Base-by-base conservation (phyloP, 2,888 invertebrate species). In the Galeruca laticollis region DNA sequence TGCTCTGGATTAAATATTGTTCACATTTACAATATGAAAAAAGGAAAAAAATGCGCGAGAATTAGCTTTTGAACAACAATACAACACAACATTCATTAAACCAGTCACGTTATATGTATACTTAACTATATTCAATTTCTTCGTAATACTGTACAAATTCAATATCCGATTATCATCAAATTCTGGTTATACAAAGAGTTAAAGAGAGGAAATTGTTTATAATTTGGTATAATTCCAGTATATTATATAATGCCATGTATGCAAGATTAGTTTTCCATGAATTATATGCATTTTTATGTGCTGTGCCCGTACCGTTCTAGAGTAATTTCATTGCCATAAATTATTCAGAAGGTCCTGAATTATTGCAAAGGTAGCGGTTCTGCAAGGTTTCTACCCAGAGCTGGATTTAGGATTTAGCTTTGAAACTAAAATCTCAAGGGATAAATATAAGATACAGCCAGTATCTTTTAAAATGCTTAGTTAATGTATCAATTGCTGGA, bases 291-390 rank as follows among this genome's bases (percentile, higher is more conserved):
- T 65, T 56, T 65, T 65, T 57, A 57, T 49, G 57, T 47, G 15
- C 9, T 33, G 33, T 15, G 57, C 31, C 37, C n/a, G 47, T 35
- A 33, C 57, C 18, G 35, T 54, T 33, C 57, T 57, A 26, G 35
- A 57, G 65, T 65, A 65, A 65, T 65, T 65, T 65, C 65, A 57
- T 65, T 49, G 57, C 18, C 18, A 56, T 65, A 47, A 65, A 65
- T 65, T 49, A 57, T 65, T 65, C 18, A 57, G 31, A 57, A 65
- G 47, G 33, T 33, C 47, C 40, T 18, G 64, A 47, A 65, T 57
- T 65, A 65, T 65, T 49, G 33, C 57, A 10, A 13, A 26, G 26
- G 52, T 4, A 26, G 63, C 54, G 54, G 26, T 26, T 40, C 54
- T 31, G 54, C 52, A 52, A 52, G 26, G 6, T 52, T 52, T 52